A percentile compares a stretch with the other conserved stretches of the same genome.
phyloP scores from a whole-genome alignment of 2,888 invertebrate species.

The Nymphalis urticae region DNA sequence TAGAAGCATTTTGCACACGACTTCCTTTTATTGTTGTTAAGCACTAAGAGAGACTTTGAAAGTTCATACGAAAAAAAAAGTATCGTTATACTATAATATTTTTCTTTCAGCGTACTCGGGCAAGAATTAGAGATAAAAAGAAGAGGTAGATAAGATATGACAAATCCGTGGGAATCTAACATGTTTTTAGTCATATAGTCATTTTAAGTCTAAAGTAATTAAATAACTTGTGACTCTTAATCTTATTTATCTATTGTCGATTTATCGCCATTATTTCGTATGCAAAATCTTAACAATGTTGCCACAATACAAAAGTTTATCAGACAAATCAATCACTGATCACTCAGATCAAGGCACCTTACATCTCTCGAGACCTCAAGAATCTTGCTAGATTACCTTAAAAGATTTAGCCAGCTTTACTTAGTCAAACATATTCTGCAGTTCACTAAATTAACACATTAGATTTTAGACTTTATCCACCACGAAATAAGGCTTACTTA shows the following conservation, averaged over 20 bases:
- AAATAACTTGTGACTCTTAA: background rate
- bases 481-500: background rate
- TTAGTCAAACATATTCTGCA: conserved; percentile 9
- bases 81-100: no score
- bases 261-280: conserved; percentile 1
- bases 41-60: no score
- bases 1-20: no score
- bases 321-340: conserved; percentile 13
- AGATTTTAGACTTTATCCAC: background rate
- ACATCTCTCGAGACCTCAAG: conserved; percentile 11
- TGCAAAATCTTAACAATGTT: background rate
- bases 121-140: no score
- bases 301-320: conserved; percentile 17
- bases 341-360: conserved; percentile 20
- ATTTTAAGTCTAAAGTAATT: no score
- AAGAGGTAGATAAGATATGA: no score
- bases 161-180: no score
- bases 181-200: no score
- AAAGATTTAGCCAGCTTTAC: conserved; percentile 18
- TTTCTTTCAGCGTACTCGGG: no score
- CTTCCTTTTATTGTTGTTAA: no score
- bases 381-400: conserved; percentile 20
- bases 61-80: no score
- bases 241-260: background rate
- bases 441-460: background rate